Evolutionary conservation across 2,113 vertebrate genomes (phyloP).

Genomic region (Rhabdomys dilectus): DNA sequence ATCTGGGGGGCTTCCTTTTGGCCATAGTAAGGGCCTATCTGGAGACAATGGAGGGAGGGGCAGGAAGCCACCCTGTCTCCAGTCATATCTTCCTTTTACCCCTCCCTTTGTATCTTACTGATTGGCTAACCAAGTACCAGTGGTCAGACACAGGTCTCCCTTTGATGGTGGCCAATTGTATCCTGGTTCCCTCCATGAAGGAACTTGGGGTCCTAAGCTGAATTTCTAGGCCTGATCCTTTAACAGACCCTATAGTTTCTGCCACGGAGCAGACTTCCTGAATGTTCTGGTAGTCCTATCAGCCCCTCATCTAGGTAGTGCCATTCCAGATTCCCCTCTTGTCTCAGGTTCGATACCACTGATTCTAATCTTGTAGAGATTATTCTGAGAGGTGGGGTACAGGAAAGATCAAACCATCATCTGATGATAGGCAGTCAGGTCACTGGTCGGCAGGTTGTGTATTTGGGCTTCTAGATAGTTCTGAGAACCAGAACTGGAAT

Average conservation of each 20-base stretch:
- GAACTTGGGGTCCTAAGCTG: neutral
- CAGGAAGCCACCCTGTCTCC: neutral
- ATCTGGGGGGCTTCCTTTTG: neutral
- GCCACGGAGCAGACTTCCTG: neutral
- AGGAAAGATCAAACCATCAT: neutral
- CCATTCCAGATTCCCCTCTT: neutral
- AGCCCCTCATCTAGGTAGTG: neutral
- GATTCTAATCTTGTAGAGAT: neutral
- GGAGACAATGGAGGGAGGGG: neutral
- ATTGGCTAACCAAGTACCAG: neutral
- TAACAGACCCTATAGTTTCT: neutral
- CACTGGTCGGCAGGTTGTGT: neutral
- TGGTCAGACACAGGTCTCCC: neutral
- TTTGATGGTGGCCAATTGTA: neutral
- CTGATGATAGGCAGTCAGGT: rapidly evolving
- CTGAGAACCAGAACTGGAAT: neutral
- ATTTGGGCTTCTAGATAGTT: neutral
- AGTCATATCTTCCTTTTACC: neutral
- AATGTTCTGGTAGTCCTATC: neutral
- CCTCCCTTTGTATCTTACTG: neutral
- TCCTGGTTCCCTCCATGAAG: neutral
- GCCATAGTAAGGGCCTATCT: neutral
- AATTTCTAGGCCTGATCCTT: neutral
- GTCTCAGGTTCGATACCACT: neutral
- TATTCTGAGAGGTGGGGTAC: neutral